Evolutionary conservation across 2,797 vertebrate genomes (phyloP).

Genomic region (Hyperoplus immaculatus): DNA sequence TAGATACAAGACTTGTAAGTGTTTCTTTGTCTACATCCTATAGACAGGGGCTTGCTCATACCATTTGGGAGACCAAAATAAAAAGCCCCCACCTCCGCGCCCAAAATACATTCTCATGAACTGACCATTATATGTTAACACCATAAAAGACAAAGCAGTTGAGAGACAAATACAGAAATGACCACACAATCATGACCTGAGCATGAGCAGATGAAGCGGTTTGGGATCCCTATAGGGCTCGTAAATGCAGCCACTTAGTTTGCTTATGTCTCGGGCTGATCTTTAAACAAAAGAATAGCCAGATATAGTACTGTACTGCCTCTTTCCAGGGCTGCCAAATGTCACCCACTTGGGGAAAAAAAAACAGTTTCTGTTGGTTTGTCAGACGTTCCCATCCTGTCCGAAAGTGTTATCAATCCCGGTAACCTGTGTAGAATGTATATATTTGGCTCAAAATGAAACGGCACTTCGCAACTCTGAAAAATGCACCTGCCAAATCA

Average conservation of each 20-base stretch:
- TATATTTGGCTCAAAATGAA: background rate
- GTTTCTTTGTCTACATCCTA: too few relatives aligned
- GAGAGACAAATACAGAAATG: background rate
- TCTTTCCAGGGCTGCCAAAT: slow-evolving; percentile 6
- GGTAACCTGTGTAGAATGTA: background rate
- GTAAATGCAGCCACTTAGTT: slow-evolving; percentile 9
- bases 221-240: background rate
- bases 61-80: too few relatives aligned
- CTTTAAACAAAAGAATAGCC: slow-evolving; percentile 30
- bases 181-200: background rate
- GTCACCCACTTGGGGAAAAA: slow-evolving; percentile 1
- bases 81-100: too few relatives aligned
- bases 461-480: background rate
- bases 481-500: background rate
- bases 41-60: too few relatives aligned
- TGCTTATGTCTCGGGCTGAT: background rate
- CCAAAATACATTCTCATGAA: too few relatives aligned
- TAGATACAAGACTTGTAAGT: too few relatives aligned
- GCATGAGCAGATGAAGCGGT: background rate
- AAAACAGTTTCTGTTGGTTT: background rate
- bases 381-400: background rate
- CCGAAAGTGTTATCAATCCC: background rate
- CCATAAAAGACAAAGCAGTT: background rate
- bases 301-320: slow-evolving; percentile 19
- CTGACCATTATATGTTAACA: too few relatives aligned